These are phyloP conservation scores for Pemphigus obesinymphae DNA, from an alignment of 1,140 invertebrate genomes.

Conservation along the genomic window DNA sequence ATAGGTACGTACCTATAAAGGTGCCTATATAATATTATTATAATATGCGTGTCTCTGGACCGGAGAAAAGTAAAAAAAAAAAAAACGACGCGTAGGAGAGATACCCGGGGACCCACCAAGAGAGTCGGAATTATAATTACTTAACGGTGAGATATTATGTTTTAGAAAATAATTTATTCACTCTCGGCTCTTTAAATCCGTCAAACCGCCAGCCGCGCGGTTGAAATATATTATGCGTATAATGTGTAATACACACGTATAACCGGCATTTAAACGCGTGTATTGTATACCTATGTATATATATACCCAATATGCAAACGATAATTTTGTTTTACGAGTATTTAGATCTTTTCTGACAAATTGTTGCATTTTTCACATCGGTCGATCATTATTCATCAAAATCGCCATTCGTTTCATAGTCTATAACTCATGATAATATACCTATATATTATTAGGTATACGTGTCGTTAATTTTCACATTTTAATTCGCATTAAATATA, in stretches of 20 bases:
- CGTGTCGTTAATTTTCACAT: neutral
- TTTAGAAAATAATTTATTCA: neutral
- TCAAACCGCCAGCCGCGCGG: neutral
- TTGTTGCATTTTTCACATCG: neutral
- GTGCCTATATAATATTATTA: too few species aligned
- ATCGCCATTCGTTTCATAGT: neutral
- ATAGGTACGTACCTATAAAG: neutral
- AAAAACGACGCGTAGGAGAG: neutral
- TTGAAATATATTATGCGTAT: neutral
- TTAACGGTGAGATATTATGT: slow-evolving; percentile 15
- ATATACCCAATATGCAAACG: too few species aligned
- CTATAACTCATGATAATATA: too few species aligned
- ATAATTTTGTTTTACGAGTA: slow-evolving; percentile 30
- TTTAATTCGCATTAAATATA: too few species aligned
- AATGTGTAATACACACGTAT: neutral
- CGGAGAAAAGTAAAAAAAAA: neutral
- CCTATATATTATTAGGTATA: neutral
- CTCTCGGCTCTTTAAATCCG: slow-evolving; percentile 2
- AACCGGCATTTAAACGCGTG: neutral
- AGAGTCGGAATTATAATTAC: neutral
- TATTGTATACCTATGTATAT: neutral
- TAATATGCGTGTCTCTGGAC: too few species aligned
- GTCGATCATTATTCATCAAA: neutral
- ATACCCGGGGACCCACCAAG: neutral
- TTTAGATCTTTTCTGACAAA: slow-evolving; percentile 13